Conservation (phyloP, 1,140 invertebrate species). For the Drosophila lacertosa region DNA sequence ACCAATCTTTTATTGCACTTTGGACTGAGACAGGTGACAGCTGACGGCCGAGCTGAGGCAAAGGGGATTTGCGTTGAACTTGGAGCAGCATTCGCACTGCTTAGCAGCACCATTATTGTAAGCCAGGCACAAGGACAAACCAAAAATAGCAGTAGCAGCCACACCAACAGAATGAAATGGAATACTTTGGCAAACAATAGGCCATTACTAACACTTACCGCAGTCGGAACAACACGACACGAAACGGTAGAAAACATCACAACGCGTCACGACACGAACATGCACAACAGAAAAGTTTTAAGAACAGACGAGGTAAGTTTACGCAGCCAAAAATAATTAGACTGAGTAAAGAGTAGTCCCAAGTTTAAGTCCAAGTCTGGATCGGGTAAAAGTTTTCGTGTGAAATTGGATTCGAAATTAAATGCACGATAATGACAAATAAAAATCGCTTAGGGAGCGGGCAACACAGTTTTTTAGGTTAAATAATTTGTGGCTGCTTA, state of each 20-base stretch:
- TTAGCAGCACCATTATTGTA: background rate
- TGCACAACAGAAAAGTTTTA: constrained; percentile 63
- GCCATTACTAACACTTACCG: constrained; percentile 71
- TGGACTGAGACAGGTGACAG: background rate
- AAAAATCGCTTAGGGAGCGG: background rate
- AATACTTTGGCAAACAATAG: constrained; percentile 54
- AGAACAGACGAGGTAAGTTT: constrained; percentile 55
- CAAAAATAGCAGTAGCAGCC: constrained; percentile 1
- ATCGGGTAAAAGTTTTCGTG: constrained; percentile 66
- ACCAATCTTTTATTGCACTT: constrained; percentile 13
- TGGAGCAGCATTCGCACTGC: background rate
- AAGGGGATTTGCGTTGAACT: constrained; percentile 10
- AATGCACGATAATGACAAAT: constrained; percentile 54
- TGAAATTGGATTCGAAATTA: constrained; percentile 77
- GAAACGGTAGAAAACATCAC: constrained; percentile 37
- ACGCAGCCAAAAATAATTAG: background rate
- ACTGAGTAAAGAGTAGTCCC: background rate
- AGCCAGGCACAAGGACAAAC: background rate
- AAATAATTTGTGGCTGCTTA: constrained; percentile 7
- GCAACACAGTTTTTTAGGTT: background rate
- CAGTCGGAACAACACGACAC: constrained; percentile 52
- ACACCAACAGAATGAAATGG: constrained; percentile 27
- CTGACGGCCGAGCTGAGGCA: background rate
- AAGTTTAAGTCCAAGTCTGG: constrained; percentile 13
- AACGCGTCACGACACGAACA: constrained; percentile 40